Conservation (phyloP, 2,113 vertebrate species). For the Hucho hucho region DNA sequence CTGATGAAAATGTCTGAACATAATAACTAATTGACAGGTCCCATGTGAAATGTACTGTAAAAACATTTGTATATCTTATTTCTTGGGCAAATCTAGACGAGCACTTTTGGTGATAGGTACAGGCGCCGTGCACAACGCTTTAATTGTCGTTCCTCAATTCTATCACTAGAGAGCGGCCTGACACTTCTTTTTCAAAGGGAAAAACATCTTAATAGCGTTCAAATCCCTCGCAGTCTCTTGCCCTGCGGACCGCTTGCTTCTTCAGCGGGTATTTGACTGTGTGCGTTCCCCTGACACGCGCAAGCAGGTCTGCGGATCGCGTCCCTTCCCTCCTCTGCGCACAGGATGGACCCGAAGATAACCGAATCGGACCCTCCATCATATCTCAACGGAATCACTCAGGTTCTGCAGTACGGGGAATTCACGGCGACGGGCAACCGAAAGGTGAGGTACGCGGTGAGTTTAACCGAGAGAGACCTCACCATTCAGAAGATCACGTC, state of each 20-base stretch:
- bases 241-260: conserved; percentile 32
- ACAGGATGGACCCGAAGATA: conserved; percentile 57
- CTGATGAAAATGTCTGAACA: not conserved
- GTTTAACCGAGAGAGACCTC: conserved; percentile 65
- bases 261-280: conserved; percentile 27
- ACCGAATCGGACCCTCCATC: conserved; percentile 30
- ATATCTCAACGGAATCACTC: not conserved
- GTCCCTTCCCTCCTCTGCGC: conserved; percentile 9
- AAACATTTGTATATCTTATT: not conserved
- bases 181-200: not conserved
- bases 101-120: not conserved
- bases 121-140: not conserved
- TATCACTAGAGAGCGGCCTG: conserved; percentile 37
- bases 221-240: conserved; percentile 28
- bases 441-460: conserved; percentile 61
- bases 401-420: conserved; percentile 63
- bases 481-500: conserved; percentile 55
- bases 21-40: not conserved
- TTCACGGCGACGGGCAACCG: conserved; percentile 47
- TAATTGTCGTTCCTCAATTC: not conserved
- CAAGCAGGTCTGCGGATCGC: conserved; percentile 27
- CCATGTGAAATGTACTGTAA: too few relatives aligned
- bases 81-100: not conserved
- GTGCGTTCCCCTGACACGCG: conserved; percentile 12
- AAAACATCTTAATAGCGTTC: conserved; percentile 5